These are phyloP conservation scores for Mastomys coucha DNA, from an alignment of 2,113 vertebrate genomes.

Conservation along the genomic window DNA sequence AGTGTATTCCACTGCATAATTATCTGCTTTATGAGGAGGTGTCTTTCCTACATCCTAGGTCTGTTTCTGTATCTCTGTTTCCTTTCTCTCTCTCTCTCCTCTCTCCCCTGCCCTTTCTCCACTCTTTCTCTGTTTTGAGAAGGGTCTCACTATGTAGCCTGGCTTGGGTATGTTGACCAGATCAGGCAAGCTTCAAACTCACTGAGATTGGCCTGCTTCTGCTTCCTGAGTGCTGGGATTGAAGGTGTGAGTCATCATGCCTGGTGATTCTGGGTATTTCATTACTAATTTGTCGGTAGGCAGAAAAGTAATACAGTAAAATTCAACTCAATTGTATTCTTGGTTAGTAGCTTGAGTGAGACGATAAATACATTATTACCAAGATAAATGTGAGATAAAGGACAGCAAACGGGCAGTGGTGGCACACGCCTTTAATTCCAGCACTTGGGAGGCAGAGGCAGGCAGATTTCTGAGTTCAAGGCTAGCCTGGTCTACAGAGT, in stretches of 20 bases:
- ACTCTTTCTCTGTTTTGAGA: neutral
- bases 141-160: neutral
- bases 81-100: neutral
- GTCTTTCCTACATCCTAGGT: neutral
- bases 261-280: neutral
- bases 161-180: neutral
- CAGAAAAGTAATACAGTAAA: conserved; percentile 51
- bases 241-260: neutral
- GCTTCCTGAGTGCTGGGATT: neutral
- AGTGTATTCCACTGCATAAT: neutral
- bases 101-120: neutral
- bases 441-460: too few species aligned
- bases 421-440: too few species aligned
- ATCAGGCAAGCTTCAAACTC: neutral
- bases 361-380: conserved; percentile 2
- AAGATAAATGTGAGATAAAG: conserved; percentile 50
- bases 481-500: too few species aligned
- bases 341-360: conserved; percentile 33
- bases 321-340: conserved; percentile 46
- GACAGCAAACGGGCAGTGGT: too few species aligned
- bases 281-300: conserved; percentile 19
- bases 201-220: neutral
- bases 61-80: neutral
- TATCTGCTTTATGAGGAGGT: neutral
- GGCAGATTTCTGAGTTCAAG: too few species aligned